Base-by-base conservation (phyloP, 2,888 invertebrate genomes). In the Osmoderma eremita region DNA sequence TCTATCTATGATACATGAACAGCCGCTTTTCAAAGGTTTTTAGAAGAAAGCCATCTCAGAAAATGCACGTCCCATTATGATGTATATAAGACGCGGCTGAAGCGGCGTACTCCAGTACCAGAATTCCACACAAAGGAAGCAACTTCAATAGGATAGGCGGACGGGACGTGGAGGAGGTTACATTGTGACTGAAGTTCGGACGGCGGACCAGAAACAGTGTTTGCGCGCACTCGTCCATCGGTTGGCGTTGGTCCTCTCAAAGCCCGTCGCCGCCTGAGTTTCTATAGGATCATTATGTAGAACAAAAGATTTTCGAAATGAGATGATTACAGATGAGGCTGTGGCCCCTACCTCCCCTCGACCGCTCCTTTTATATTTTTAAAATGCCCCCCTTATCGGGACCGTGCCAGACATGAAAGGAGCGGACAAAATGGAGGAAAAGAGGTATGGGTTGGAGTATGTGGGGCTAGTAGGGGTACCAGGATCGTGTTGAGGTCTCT, bases 241-340 rank as follows among this genome's bases (percentile, higher is more conserved):
- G 56, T 22, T n/a, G n/a, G n/a, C 56, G 24, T 24, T 42, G 45
- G 42, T 20, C n/a, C n/a, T n/a, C n/a, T n/a, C n/a, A n/a, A n/a
- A n/a, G n/a, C n/a, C 42, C 45, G 24, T 30, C 8, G 22, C 45
- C 61, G 65, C 30, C 10, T 63, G n/a, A n/a, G 50, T 67, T 71
- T 71, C 69, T 70, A 71, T 78, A 74, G 80, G 77, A 80, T 82
- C 81, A 80, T 81, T 82, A 81, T 80, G 80, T 79, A 76, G 80
- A 81, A 82, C 82, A 82, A 82, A 82, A 81, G 82, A 79, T 79
- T 78, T 76, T 75, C 77, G 79, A 80, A 81, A 81, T 79, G 80
- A 81, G 81, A 80, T 81, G 80, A 80, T 81, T 80, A 80, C 79
- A 77, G 80, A 81, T 79, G 80, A 78, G 78, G 79, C 77, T 75